Percentiles rank a stretch among this genome's conserved stretches.
phyloP scores from a whole-genome alignment of 2,888 invertebrate genomes.

The Harpalus rufipes region DNA sequence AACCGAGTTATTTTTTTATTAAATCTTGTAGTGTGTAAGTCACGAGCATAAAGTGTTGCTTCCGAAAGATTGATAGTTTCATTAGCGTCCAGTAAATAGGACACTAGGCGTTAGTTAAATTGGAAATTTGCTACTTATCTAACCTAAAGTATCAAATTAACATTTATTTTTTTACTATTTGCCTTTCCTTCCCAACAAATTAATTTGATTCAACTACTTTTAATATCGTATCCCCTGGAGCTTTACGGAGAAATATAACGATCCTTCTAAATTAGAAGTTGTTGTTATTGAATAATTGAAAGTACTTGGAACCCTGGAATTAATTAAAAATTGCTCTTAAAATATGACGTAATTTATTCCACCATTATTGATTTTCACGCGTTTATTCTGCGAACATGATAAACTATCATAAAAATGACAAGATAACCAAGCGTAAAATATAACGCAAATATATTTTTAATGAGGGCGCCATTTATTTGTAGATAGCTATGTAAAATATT shows the following conservation, averaged over 20 bases:
- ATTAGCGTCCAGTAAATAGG: no score
- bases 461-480: conserved; percentile 1
- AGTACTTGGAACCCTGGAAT: conserved; percentile 24
- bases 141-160: neutral
- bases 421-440: conserved; percentile 27
- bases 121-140: no score
- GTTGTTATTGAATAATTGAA: conserved; percentile 34
- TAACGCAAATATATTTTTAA: conserved; percentile 25
- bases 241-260: conserved; percentile 27
- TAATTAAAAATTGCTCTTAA: conserved; percentile 39
- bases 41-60: no score
- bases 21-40: no score
- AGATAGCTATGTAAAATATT: neutral
- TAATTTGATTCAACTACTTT: conserved; percentile 10
- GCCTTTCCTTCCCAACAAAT: neutral
- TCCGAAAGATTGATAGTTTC: no score
- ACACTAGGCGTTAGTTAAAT: no score
- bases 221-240: conserved; percentile 29
- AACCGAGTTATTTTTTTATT: no score
- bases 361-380: conserved; percentile 14
- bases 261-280: conserved; percentile 19
- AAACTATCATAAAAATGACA: conserved; percentile 29
- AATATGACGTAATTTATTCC: conserved; percentile 34
- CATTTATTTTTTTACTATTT: conserved; percentile 7
- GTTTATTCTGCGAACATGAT: neutral